These are phyloP conservation scores for Mormyrus lacerda DNA, from an alignment of 2,113 vertebrate genomes.

Conservation along the genomic window DNA sequence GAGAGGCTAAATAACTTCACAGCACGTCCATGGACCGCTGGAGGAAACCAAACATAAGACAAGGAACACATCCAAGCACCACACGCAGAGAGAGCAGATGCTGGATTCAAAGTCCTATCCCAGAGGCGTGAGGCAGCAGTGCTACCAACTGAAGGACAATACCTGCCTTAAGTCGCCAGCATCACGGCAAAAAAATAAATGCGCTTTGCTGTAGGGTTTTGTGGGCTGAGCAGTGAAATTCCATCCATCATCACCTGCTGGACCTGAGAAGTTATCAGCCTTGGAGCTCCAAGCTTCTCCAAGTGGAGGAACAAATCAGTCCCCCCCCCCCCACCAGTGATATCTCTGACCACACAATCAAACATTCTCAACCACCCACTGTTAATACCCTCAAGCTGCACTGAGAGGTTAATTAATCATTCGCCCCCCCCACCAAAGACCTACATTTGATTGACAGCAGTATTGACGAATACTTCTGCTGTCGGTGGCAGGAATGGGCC, in stretches of 20 bases:
- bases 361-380: background rate
- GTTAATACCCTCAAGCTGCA: background rate
- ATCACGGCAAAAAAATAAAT: background rate
- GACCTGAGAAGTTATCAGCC: background rate
- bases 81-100: background rate
- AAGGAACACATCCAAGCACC: background rate
- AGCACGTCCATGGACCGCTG: background rate
- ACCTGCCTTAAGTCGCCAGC: background rate
- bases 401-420: background rate
- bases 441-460: background rate
- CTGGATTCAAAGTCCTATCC: background rate
- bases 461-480: background rate
- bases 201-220: background rate
- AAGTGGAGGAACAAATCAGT: background rate
- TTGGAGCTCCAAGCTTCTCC: background rate
- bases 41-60: background rate
- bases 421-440: background rate
- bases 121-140: background rate
- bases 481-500: background rate
- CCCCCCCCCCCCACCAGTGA: background rate
- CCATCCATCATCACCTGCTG: background rate
- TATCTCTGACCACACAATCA: background rate
- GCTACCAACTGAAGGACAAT: background rate
- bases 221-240: background rate
- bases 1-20: background rate